Evolutionary conservation across 2,797 vertebrate species (phyloP).

Genomic region (Cryptoprocta ferox): DNA sequence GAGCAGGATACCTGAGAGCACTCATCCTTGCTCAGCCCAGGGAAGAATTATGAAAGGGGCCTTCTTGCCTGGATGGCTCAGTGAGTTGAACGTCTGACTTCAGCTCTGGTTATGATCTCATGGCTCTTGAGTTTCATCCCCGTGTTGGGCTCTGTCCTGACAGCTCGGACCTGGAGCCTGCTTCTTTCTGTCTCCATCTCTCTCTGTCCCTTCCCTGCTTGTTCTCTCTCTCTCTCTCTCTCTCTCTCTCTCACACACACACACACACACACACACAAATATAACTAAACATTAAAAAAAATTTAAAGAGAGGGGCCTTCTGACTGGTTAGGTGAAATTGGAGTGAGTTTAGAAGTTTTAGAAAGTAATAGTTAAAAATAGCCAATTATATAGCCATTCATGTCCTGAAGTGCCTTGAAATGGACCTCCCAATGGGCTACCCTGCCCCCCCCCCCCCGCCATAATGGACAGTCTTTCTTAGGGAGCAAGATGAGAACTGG

Average conservation of each 20-base stretch:
- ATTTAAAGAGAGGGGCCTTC: not conserved
- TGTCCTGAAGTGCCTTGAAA: not conserved
- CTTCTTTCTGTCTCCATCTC: no score
- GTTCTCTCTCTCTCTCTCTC: no score
- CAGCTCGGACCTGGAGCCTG: no score
- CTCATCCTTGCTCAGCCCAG: not conserved
- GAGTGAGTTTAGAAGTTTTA: conserved; percentile 17
- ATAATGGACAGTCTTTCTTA: not conserved
- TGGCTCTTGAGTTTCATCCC: no score
- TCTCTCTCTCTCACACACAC: no score
- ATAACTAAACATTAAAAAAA: no score
- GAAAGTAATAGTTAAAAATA: conserved; percentile 33
- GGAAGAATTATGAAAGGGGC: not conserved
- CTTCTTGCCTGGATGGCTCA: not conserved
- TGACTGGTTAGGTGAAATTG: not conserved
- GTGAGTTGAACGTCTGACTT: no score
- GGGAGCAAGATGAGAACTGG: not conserved
- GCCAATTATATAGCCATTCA: not conserved
- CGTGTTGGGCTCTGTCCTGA: no score
- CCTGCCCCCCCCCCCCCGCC: no score
- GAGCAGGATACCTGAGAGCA: not conserved
- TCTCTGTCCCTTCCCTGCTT: no score
- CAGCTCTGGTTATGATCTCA: no score
- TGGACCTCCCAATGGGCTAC: not conserved
- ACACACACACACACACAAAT: no score